Percentiles rank a stretch among this genome's conserved stretches.
These are phyloP conservation scores for Nomada goodeniana DNA, from an alignment of 2,888 invertebrate genomes.

Conservation along the genomic window DNA sequence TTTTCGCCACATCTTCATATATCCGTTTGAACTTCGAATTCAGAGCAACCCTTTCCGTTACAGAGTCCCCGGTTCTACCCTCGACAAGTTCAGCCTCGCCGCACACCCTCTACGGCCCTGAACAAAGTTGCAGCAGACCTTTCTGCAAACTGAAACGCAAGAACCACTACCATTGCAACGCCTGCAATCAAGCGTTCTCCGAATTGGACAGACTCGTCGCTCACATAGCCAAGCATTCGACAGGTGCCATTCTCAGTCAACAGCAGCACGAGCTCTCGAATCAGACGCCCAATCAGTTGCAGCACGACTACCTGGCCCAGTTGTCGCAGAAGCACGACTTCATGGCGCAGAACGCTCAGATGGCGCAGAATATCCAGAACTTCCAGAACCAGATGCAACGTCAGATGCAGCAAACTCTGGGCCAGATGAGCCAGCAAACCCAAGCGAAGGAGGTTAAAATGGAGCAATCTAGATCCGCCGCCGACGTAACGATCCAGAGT, in stretches of 20 bases:
- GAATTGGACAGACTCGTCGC: constrained; percentile 89
- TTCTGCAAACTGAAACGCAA: constrained; percentile 93
- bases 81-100: constrained; percentile 77
- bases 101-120: constrained; percentile 87
- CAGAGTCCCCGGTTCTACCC: constrained; percentile 75
- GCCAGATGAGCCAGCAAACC: constrained; percentile 75
- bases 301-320: constrained; percentile 78
- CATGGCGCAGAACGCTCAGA: constrained; percentile 81
- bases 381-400: constrained; percentile 81
- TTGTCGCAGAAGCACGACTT: constrained; percentile 82
- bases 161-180: constrained; percentile 92
- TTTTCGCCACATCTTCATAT: not conserved
- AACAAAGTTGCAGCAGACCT: constrained; percentile 89
- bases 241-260: constrained; percentile 86
- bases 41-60: constrained; percentile 77
- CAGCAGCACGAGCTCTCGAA: constrained; percentile 77
- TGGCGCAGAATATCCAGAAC: constrained; percentile 80
- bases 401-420: constrained; percentile 80
- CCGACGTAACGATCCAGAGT: constrained; percentile 70
- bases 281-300: constrained; percentile 70
- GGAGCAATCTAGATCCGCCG: constrained; percentile 72
- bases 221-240: constrained; percentile 90
- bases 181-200: constrained; percentile 93
- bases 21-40: not conserved
- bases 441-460: constrained; percentile 78